Base-by-base conservation (phyloP, 2,113 vertebrate genomes). In the Calypte anna region DNA sequence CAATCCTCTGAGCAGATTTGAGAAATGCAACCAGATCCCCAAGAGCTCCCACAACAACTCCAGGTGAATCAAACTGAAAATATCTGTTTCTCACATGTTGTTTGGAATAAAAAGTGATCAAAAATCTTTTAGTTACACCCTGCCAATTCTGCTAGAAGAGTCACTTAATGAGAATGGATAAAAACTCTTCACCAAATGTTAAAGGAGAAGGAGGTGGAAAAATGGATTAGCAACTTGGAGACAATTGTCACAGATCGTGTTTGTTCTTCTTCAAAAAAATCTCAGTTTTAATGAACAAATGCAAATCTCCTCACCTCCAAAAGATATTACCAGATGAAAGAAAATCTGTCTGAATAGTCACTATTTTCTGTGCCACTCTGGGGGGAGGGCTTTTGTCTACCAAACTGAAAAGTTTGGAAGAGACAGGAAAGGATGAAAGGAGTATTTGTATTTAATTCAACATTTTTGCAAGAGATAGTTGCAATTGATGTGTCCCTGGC, bases 141-240 rank as follows among this genome's bases (percentile, higher is more conserved):
- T 90, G 59, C 36, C 17, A 70, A 59, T 44, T 66, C 79, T 88
- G 38, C 61, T 30, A 63, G 44, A 67, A 82, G 75, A 90, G 6
- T 74, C 46, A 79, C 73, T 62, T 64, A 69, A 55, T 59, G 7
- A 84, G 59, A 73, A 43, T 17, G 67, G 81, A 80, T 76, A 51
- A 85, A 96, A 91, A 87, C 40, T 67, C 88, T 82, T 12, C 74
- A 87, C 40, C 46, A 58, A 74, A 86, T 31, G 19, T 68, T 87
- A 59, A 90, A 58, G 48, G n/a, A 66, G 66, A 84, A 83, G 69
- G 78, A 93, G 63, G 50, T 68, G 33, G 66, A 40, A 93, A 82
- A 89, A 78, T 50, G 36, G 57, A 84, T 90, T 64, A 79, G 50
- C 31, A 86, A 13, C 67, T 68, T 53, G 3, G 38, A 80, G 58